phyloP scores from a whole-genome alignment of 1,140 invertebrate species.

The Drosophila eugracilis region DNA sequence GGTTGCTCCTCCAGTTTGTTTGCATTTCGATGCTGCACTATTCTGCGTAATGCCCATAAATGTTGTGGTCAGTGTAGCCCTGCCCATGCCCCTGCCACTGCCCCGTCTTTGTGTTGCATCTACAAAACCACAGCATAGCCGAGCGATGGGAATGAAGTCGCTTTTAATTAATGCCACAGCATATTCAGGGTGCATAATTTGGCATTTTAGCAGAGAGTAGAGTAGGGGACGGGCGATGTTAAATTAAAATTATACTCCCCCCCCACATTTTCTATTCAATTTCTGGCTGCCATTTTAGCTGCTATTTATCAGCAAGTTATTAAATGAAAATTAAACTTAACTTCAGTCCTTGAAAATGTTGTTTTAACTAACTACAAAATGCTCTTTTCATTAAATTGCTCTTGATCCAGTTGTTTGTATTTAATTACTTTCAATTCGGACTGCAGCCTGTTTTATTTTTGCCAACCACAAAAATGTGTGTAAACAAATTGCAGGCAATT shows the following conservation, averaged over 20 bases:
- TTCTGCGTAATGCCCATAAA: slow-evolving; percentile 61
- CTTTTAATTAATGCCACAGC: slow-evolving; percentile 74
- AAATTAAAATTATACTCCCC: slow-evolving; percentile 19
- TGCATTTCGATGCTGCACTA: slow-evolving; percentile 16
- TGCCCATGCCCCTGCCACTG: background rate
- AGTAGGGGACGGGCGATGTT: background rate
- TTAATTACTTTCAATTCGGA: slow-evolving; percentile 24
- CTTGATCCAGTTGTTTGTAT: slow-evolving; percentile 31
- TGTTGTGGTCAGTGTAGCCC: slow-evolving; percentile 53
- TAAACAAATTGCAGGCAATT: slow-evolving; percentile 1
- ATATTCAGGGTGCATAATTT: slow-evolving; percentile 70
- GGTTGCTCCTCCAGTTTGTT: slow-evolving; percentile 20
- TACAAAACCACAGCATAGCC: slow-evolving; percentile 54
- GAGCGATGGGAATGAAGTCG: slow-evolving; percentile 57
- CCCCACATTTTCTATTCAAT: slow-evolving; percentile 3
- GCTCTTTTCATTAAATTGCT: slow-evolving; percentile 25
- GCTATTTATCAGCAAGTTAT: slow-evolving; percentile 1
- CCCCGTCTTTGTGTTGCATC: background rate
- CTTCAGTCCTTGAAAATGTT: slow-evolving; percentile 29
- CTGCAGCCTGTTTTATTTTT: background rate
- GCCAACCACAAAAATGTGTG: slow-evolving; percentile 2
- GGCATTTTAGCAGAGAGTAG: no score
- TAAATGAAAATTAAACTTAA: slow-evolving; percentile 20
- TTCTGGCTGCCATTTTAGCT: slow-evolving; percentile 2
- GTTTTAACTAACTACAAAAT: background rate